Evolutionary conservation across 2,888 invertebrate genomes (phyloP), one percentile per base, ranked within the genome.

Genomic region (Pediacus dermestoides): DNA sequence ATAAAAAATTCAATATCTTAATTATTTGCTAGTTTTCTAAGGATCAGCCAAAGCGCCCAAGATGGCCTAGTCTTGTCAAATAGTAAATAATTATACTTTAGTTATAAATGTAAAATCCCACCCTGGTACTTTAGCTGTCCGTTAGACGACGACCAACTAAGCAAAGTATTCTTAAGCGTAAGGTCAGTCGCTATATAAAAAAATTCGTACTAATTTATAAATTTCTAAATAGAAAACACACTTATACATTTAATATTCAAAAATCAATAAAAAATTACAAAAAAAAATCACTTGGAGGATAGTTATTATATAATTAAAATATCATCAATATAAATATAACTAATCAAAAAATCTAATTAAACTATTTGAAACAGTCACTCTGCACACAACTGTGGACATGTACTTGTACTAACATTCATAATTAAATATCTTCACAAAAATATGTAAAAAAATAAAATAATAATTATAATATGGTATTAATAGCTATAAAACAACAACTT

Each of bases 361-460:
- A 65, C 66, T 66, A 66, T 63, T 59, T 63, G 46, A 64, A 68
- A 67, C 66, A 69, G 67, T 68, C 69, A 68, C 66, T 63, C 67
- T 60, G 63, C 65, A 64, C 67, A 64, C 67, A 64, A 61, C 58
- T 52, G 63, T 63, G 61, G 61, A 66, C 63, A 65, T 66, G 61
- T 62, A 64, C 64, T 67, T 67, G 70, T 70, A 70, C 68, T 70
- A 70, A 70, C 69, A 69, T 70, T 67, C 63, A 68, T 68, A 67
- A 58, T 68, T 68, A 70, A 70, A 70, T 68, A 70, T 70, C 68
- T 70, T 61, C 69, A 68, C 68, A 70, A 70, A 70, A 70, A 70
- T 69, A 70, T 67, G 69, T 70, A 70, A 70, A 70, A 70, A 70
- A 70, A 70, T 70, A 70, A 70, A 70, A 70, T 70, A 70, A 69